Evolutionary conservation across 2,113 vertebrate species (phyloP).

Genomic region (Collichthys lucidus): DNA sequence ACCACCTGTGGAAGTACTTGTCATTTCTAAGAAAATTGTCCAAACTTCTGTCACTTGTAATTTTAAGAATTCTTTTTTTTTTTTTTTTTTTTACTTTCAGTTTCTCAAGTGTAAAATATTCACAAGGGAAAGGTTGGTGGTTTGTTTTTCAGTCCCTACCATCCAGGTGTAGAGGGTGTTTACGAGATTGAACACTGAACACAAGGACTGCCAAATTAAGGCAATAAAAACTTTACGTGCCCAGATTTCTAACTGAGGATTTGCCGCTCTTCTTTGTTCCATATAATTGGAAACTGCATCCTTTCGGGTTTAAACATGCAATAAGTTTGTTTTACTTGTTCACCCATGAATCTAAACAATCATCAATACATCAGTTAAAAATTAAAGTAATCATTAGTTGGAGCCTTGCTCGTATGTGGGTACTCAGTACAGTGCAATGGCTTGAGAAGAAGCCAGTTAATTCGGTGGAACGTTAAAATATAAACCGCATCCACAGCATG

Average conservation of each 20-base stretch:
- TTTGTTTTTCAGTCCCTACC: background rate
- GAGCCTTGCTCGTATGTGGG: background rate
- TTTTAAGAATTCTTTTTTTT: background rate
- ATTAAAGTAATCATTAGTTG: background rate
- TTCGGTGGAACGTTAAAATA: background rate
- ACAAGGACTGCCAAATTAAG: background rate
- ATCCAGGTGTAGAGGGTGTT: background rate
- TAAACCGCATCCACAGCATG: background rate
- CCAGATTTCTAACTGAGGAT: background rate
- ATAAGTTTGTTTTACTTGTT: background rate
- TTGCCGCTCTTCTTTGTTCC: background rate
- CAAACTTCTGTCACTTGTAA: background rate
- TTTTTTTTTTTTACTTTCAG: too few relatives aligned
- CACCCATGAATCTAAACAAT: background rate
- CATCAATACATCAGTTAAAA: background rate
- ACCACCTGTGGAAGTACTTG: slow-evolving; percentile 21
- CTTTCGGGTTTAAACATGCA: background rate
- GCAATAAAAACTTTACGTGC: background rate
- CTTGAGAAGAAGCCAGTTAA: background rate
- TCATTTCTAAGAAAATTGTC: background rate
- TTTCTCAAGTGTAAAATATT: background rate
- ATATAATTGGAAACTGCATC: background rate
- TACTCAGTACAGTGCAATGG: background rate
- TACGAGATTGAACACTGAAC: too few relatives aligned
- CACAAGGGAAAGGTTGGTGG: background rate